Base-by-base conservation (phyloP, 2,888 invertebrate genomes). In the Pollenia angustigena region DNA sequence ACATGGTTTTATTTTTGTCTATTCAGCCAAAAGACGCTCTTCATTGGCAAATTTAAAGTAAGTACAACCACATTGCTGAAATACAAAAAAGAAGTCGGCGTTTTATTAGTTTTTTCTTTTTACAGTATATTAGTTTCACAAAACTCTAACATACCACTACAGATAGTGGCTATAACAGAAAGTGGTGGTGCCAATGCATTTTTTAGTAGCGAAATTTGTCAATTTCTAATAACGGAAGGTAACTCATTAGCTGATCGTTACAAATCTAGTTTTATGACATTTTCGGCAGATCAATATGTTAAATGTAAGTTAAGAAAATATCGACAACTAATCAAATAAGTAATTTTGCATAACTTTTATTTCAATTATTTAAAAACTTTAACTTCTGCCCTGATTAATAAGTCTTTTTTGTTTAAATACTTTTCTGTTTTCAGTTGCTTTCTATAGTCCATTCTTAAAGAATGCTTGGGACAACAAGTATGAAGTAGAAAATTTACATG, bases 391-490 rank as follows among this genome's bases (percentile, higher is more conserved):
- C 4, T 23, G 4, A 6, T 12, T 56, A 4, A 23, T 6, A 32
- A 11, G 11, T 32, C 14, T 32, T 58, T 58, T 18, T 60, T 32
- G 6, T 40, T 42, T n/a, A 14, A 3, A 6, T 10, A 14, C 2
- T 74, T 4, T 84, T 81, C 85, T 87, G 84, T 87, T 94, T 94
- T 0, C 94, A 98, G 97, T 98, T 91, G 97, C 98, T 46, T 98
- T 98, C 93, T 99, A 98, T 93, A 97, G 97, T 66, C 98, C 98
- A 66, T 99, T 99, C 94, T 97, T 99, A 94, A 98, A 98, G 93
- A 98, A 98, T 93, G 98, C 98, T 32, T 98, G 98, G 98, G 98
- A 98, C 93, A 97, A 97, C 90, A 98, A 98, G 90, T 97, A 97
- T 44, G 98, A 98, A 94, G 98, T 98, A 78, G 98, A 99, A 92